Percentiles rank a stretch among this genome's conserved stretches.
phyloP scores from a whole-genome alignment of 2,888 invertebrate genomes.

The Calliopum simillimum region DNA sequence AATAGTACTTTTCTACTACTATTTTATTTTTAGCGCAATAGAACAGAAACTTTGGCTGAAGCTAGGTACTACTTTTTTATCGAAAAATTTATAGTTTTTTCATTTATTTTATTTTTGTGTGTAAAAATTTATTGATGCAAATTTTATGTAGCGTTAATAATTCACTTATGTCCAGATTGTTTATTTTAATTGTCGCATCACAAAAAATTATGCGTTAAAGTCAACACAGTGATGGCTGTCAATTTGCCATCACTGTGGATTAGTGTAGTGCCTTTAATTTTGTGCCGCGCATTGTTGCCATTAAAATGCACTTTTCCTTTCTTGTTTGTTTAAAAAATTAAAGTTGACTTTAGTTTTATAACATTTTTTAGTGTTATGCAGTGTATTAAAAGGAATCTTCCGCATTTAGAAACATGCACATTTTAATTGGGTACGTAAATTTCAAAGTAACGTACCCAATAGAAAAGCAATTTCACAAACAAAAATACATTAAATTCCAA shows the following conservation, averaged over 20 bases:
- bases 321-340: too few species aligned
- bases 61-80: too few species aligned
- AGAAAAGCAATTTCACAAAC: too few species aligned
- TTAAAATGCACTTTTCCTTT: too few species aligned
- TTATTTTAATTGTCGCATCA: slow-evolving; percentile 19
- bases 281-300: neutral
- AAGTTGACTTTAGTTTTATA: too few species aligned
- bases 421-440: slow-evolving; percentile 5
- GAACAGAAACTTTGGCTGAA: too few species aligned
- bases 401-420: neutral
- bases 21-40: too few species aligned
- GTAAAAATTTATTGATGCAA: slow-evolving; percentile 1
- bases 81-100: neutral
- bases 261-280: neutral
- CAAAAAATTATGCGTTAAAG: slow-evolving; percentile 6
- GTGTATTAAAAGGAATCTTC: neutral
- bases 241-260: slow-evolving; percentile 21
- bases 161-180: slow-evolving; percentile 36
- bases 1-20: too few species aligned
- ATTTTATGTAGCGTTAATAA: slow-evolving; percentile 37
- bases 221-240: slow-evolving; percentile 15
- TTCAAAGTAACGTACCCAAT: neutral
- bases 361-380: too few species aligned
- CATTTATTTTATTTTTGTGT: neutral
- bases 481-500: too few species aligned